Conservation (phyloP, 2,888 invertebrate genomes). For the Microdon myrmicae region DNA sequence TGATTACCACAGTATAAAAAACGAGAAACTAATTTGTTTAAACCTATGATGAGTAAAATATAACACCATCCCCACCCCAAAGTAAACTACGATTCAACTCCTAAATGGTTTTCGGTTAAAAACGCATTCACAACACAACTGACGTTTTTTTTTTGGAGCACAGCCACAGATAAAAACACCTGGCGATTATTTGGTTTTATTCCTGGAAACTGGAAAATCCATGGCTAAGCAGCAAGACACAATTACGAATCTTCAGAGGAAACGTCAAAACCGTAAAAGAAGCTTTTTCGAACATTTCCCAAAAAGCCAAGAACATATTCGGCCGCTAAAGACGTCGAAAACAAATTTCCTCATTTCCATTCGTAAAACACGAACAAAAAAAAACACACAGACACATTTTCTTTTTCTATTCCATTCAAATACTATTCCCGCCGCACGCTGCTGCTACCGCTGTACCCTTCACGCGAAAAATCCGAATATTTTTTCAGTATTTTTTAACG, state of each 20-base stretch:
- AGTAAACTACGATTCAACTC: no score
- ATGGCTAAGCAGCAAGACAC: slow-evolving; percentile 6
- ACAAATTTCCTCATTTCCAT: slow-evolving; percentile 43
- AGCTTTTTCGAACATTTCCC: slow-evolving; percentile 49
- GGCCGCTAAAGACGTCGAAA: slow-evolving; percentile 20
- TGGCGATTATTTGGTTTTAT: no score
- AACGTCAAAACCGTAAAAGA: slow-evolving; percentile 19
- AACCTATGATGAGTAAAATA: no score
- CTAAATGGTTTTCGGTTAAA: no score
- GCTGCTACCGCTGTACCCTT: slow-evolving; percentile 49
- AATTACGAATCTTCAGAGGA: slow-evolving; percentile 27
- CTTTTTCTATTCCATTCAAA: slow-evolving; percentile 51
- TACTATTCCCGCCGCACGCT: slow-evolving; percentile 52
- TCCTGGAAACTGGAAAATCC: slow-evolving; percentile 32
- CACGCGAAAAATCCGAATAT: slow-evolving; percentile 42
- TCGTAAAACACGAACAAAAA: slow-evolving; percentile 44
- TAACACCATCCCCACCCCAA: no score
- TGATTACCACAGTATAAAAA: no score
- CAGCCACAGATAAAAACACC: no score
- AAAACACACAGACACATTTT: no score
- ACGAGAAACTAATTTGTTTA: no score
- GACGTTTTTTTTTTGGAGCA: no score
- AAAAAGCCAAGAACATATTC: slow-evolving; percentile 23
- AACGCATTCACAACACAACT: no score
- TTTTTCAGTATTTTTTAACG: slow-evolving; percentile 49